A percentile compares a stretch with the other conserved stretches of the same genome.
phyloP scores from a whole-genome alignment of 2,797 vertebrate species.

The Sebastiscus tertius region DNA sequence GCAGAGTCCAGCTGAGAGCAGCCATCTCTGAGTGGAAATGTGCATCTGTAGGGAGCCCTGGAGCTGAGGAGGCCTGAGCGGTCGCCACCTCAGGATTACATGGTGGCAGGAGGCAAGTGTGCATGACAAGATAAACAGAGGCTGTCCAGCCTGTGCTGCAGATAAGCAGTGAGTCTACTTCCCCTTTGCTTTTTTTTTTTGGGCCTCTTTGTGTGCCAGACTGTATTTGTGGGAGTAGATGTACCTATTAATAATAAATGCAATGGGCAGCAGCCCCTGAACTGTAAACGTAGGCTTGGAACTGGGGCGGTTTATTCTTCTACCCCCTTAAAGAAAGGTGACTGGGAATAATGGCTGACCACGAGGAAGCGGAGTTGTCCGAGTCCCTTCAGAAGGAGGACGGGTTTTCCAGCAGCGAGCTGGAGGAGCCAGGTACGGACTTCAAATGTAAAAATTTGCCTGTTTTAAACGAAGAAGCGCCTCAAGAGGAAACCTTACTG shows the following conservation, averaged over 20 bases:
- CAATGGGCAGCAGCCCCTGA: slow-evolving; percentile 49
- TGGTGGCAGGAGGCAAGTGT: slow-evolving; percentile 53
- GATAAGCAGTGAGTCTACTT: slow-evolving; percentile 47
- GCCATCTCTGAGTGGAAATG: slow-evolving; percentile 12
- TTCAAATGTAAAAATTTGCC: slow-evolving; percentile 87
- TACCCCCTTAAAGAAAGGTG: background rate
- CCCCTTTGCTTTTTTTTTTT: background rate
- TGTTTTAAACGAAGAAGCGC: slow-evolving; percentile 73
- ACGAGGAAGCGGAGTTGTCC: slow-evolving; percentile 67
- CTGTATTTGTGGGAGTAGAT: slow-evolving; percentile 46
- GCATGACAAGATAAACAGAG: slow-evolving; percentile 57
- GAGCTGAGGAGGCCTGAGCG: slow-evolving; percentile 55
- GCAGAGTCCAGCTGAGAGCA: slow-evolving; percentile 35
- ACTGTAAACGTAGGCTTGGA: slow-evolving; percentile 19
- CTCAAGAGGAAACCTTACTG: slow-evolving; percentile 67
- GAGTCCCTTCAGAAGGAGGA: slow-evolving; percentile 68
- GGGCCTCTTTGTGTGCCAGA: slow-evolving; percentile 21
- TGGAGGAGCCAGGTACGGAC: slow-evolving; percentile 63
- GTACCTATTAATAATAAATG: slow-evolving; percentile 51
- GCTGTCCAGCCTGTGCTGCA: slow-evolving; percentile 47
- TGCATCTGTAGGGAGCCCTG: slow-evolving; percentile 38
- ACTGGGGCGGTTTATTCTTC: background rate
- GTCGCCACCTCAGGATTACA: slow-evolving; percentile 44
- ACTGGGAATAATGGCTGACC: slow-evolving; percentile 75
- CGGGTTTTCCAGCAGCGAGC: slow-evolving; percentile 69